Conservation (phyloP, 2,113 vertebrate genomes). For the Cinclus cinclus region DNA sequence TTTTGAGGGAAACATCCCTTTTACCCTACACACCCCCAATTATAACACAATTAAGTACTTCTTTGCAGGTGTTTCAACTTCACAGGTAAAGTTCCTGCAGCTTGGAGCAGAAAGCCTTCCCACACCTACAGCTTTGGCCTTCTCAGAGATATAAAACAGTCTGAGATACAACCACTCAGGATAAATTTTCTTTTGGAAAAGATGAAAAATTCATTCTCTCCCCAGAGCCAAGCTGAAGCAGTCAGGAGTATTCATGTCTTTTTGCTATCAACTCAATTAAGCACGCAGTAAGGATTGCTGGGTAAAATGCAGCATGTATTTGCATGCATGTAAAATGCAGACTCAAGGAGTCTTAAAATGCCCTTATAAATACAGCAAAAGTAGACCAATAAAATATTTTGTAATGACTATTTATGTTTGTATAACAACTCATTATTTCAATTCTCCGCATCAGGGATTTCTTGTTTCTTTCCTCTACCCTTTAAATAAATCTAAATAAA, state of each 20-base stretch:
- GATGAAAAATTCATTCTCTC: slow-evolving; percentile 7
- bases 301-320: not conserved
- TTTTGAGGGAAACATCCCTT: not conserved
- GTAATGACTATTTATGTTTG: slow-evolving; percentile 49
- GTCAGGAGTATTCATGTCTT: not conserved
- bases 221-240: not conserved
- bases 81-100: not conserved
- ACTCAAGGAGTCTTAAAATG: slow-evolving; percentile 19
- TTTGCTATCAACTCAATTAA: slow-evolving; percentile 39
- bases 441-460: slow-evolving; percentile 37
- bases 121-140: not conserved
- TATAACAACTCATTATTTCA: slow-evolving; percentile 57
- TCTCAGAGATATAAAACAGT: not conserved
- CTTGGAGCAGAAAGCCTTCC: not conserved
- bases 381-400: slow-evolving; percentile 49
- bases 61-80: not conserved
- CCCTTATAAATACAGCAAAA: slow-evolving; percentile 47
- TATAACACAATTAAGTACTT: not conserved
- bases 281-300: not conserved
- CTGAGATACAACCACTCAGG: not conserved
- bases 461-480: slow-evolving; percentile 20
- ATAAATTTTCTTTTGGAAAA: not conserved
- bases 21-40: not conserved
- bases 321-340: not conserved
- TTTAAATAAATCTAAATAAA: slow-evolving; percentile 62